These are phyloP conservation scores for Strix occidentalis DNA, from an alignment of 2,797 vertebrate genomes.

Conservation along the genomic window DNA sequence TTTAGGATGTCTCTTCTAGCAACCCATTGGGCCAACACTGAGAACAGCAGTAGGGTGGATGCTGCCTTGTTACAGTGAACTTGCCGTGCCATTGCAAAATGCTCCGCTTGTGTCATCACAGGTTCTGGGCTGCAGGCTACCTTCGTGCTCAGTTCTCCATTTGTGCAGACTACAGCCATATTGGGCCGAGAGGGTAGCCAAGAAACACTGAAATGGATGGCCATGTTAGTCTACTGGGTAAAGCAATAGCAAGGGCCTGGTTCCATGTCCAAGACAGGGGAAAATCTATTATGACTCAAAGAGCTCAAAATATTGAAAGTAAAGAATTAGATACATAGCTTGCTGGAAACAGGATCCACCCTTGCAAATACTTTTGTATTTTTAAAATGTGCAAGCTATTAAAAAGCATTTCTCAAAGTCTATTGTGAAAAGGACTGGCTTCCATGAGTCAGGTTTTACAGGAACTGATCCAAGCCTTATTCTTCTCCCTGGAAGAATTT, in stretches of 20 bases:
- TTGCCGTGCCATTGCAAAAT: not conserved
- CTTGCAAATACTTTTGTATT: constrained; percentile 47
- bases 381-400: constrained; percentile 68
- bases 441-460: constrained; percentile 68
- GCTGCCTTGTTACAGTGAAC: not conserved
- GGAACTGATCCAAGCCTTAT: constrained; percentile 50
- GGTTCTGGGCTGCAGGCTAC: not conserved
- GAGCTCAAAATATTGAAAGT: constrained; percentile 32
- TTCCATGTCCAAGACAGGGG: not conserved
- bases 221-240: not conserved
- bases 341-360: constrained; percentile 44
- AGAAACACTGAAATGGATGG: not conserved
- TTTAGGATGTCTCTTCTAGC: not conserved
- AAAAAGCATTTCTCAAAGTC: constrained; percentile 48
- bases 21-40: not conserved
- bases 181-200: not conserved
- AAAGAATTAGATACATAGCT: not conserved
- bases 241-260: not conserved
- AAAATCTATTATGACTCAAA: constrained; percentile 5
- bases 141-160: not conserved
- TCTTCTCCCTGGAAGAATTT: constrained; percentile 29
- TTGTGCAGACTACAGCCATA: not conserved
- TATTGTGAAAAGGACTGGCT: constrained; percentile 48
- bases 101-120: not conserved
- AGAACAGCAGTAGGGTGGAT: not conserved